phyloP scores from a whole-genome alignment of 2,113 vertebrate species.

The Caracal caracal region DNA sequence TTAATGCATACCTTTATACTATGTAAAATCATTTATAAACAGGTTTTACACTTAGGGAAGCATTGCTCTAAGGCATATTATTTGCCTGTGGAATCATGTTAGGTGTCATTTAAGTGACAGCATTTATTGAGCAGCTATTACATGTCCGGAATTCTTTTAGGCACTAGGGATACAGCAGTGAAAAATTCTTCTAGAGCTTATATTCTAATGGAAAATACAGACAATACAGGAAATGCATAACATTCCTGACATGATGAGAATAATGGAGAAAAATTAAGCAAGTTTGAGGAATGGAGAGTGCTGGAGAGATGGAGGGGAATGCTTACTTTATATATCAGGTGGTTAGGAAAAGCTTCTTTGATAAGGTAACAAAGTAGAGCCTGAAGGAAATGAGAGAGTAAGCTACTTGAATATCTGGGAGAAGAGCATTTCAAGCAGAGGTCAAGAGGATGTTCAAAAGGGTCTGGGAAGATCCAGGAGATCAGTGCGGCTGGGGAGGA shows the following conservation, averaged over 20 bases:
- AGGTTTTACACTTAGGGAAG: not conserved
- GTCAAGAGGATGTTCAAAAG: not conserved
- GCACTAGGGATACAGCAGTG: not conserved
- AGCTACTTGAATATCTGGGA: not conserved
- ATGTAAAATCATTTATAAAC: constrained; percentile 11
- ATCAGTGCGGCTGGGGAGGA: not conserved
- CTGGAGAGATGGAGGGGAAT: not conserved
- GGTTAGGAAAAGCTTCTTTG: constrained; percentile 13
- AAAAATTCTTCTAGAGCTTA: constrained; percentile 6
- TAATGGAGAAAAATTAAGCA: constrained; percentile 12
- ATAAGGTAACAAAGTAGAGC: not conserved
- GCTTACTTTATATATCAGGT: not conserved
- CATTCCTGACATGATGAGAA: not conserved
- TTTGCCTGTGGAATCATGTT: not conserved
- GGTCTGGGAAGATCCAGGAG: not conserved
- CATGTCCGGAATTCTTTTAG: not conserved
- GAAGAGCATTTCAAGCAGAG: not conserved
- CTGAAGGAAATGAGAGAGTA: not conserved
- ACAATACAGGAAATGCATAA: not conserved
- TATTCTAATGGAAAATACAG: not conserved
- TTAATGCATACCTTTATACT: not conserved
- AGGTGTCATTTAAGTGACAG: not conserved
- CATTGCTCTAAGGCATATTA: not conserved
- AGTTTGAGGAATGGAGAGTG: not conserved
- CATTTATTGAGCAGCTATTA: not conserved